Conservation (phyloP, 2,113 vertebrate genomes). For the Hypomesus transpacificus region DNA sequence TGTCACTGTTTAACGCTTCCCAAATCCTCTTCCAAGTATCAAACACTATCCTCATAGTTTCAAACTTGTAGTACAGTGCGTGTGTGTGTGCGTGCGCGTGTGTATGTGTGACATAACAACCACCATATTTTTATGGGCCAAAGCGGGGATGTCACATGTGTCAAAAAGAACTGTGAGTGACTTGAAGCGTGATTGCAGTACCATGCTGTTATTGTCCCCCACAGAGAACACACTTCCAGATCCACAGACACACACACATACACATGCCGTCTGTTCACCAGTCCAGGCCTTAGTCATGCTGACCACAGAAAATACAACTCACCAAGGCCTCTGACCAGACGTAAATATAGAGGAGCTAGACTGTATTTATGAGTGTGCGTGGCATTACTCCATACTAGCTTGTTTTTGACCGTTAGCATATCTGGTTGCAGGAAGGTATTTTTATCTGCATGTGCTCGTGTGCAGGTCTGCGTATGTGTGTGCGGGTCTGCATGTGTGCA, state of each 20-base stretch:
- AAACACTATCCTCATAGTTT: too few relatives aligned
- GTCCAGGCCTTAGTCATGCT: conserved; percentile 49
- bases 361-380: too few relatives aligned
- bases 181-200: conserved; percentile 56
- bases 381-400: too few relatives aligned
- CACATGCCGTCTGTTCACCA: conserved; percentile 38
- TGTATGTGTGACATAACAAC: not conserved
- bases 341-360: too few relatives aligned
- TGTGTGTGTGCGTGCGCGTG: too few relatives aligned
- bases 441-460: conserved; percentile 3
- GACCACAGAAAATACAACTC: conserved; percentile 31
- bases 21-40: too few relatives aligned
- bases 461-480: not conserved
- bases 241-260: not conserved
- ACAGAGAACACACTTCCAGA: conserved; percentile 41
- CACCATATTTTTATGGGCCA: conserved; percentile 22
- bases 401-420: too few relatives aligned
- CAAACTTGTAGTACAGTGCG: too few relatives aligned
- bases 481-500: not conserved
- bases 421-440: conserved; percentile 13
- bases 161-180: conserved; percentile 63
- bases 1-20: too few relatives aligned
- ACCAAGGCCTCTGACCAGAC: conserved; percentile 12
- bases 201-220: conserved; percentile 37
- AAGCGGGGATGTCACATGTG: conserved; percentile 39